Evolutionary conservation across 1,140 invertebrate species (phyloP), one percentile per base, ranked within the genome.

Genomic region (Saccostrea echinata): DNA sequence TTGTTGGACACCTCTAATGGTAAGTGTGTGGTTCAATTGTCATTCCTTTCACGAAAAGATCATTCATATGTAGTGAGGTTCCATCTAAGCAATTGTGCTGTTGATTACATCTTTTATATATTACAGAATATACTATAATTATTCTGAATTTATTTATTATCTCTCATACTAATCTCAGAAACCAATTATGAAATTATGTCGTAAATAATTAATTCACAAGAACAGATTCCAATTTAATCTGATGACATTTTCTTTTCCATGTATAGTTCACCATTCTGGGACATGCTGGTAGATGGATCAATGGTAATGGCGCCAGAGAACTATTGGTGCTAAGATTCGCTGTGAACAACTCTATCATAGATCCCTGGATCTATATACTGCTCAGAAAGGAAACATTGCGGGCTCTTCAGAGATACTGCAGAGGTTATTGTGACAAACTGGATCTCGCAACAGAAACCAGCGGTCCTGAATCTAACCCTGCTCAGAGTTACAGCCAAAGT

Each of bases 1-100:
- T 12, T 88, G 88, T 16, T 88, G 88, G 88, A 51, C 84, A 4
- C 88, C 88, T 13, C 57, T 88, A 35, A 88, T 88, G 88, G 88
- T 88, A 85, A 82, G 88, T 12, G 27, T 80, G 18, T 21, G 9
- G 43, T 6, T 43, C 43, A 43, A 9, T 43, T 43, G 1, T 43
- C 43, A 43, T 43, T 43, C 4, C 1, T 43, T 43, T 43, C 43
- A 43, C 1, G 43, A 3, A 43, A 43, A 43, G 1, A 43, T 43
- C 6, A 43, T 43, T 3, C 9, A 43, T 43, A 43, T 43, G 43
- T 9, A 43, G 43, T 43, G 43, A 43, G 43, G 43, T 9, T 43
- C 9, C 1, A 6, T 43, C 9, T 8, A 43, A 43, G 9, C 43
- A 43, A 43, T 2, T 43, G 43, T 1, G 0, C 9, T 4, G 43